Percentiles rank a stretch among this genome's conserved stretches.
Conservation (phyloP, 1,140 invertebrate genomes). For the Tetraneura akinire region DNA sequence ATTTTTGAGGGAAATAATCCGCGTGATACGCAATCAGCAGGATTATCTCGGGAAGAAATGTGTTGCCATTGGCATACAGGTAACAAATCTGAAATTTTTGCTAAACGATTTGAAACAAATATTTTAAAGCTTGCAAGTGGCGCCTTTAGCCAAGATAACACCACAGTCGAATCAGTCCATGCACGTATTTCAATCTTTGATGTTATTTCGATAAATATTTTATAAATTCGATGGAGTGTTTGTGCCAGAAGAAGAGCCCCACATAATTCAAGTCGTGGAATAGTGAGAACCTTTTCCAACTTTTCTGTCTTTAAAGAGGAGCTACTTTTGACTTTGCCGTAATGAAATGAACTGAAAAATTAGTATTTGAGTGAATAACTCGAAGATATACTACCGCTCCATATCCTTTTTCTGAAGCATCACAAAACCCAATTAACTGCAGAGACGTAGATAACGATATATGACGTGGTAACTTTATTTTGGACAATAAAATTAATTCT, state of each 20-base stretch:
- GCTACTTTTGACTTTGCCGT: background rate
- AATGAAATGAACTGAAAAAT: background rate
- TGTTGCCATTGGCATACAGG: background rate
- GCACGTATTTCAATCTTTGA: too few species aligned
- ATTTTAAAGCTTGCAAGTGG: background rate
- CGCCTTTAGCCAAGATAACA: constrained; percentile 55
- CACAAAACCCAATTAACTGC: constrained; percentile 39
- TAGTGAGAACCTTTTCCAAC: constrained; percentile 39
- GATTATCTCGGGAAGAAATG: background rate
- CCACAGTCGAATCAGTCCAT: constrained; percentile 58
- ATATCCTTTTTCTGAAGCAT: background rate
- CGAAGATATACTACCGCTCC: background rate
- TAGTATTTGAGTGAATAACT: too few species aligned
- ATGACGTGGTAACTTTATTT: background rate
- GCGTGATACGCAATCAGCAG: background rate
- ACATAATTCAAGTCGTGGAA: constrained; percentile 59
- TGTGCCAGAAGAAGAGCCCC: constrained; percentile 57
- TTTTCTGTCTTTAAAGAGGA: background rate
- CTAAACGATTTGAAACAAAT: background rate
- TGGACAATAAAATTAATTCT: background rate
- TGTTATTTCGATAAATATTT: constrained; percentile 5
- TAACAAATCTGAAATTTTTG: background rate
- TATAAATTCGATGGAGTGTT: background rate
- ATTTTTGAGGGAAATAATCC: background rate
- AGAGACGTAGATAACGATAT: constrained; percentile 10